Evolutionary conservation across 2,888 invertebrate species (phyloP), one percentile per base, ranked within the genome.

Genomic region (Calliopum simillimum): DNA sequence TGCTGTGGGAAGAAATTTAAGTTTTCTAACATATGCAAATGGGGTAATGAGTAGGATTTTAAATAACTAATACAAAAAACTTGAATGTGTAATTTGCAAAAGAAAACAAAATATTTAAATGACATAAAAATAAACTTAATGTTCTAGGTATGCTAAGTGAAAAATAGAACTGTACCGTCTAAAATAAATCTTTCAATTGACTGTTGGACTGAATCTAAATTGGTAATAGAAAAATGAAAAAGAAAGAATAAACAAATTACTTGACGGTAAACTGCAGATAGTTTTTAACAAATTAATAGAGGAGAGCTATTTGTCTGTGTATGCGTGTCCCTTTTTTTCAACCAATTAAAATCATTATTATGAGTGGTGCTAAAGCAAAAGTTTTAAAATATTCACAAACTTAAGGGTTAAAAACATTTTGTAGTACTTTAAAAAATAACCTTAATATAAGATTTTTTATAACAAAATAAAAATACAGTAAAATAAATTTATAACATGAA

Each of bases 161-260:
- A 41, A n/a, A 65, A 80, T 75, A 74, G 67, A 69, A 88, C 86
- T 85, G 86, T 87, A 76, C 88, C 89, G 78, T 87, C 82, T 76
- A 88, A 86, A 75, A 86, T 82, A 74, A 87, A 86, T 72, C 82
- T 80, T 84, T 88, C 88, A 78, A 89, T 84, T 41, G 89, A 89
- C 78, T 88, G 84, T 86, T 89, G 88, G 81, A 89, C 89, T 73
- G 89, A 89, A 79, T 88, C 89, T 89, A 84, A 71, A 81, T 82
- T 80, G 80, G 79, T 82, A 80, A 82, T 80, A 83, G 82, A 84
- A 80, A 81, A 83, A 82, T 76, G 79, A 79, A 82, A 83, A 82
- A 79, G 79, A 76, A 80, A 83, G 79, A 79, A 78, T 76, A 82
- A 79, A 83, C 79, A 78, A 81, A 80, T 83, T 81, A 80, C 83